phyloP scores from a whole-genome alignment of 1,140 invertebrate species.

The Drosophila punjabiensis region DNA sequence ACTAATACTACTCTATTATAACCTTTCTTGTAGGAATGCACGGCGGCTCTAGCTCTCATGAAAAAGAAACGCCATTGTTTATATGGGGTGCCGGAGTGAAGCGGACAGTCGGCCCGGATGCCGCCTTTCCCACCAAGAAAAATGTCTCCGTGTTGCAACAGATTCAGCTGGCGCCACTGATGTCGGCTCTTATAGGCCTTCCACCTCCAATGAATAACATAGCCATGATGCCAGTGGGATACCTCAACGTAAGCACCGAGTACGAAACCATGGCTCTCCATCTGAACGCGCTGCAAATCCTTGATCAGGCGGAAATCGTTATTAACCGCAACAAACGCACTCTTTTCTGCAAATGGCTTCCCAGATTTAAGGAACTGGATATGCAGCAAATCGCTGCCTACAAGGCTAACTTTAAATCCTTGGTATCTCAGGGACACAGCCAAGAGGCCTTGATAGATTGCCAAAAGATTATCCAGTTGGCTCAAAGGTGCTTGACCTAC shows the following conservation, averaged over 20 bases:
- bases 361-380: slow-evolving; percentile 30
- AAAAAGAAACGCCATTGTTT: slow-evolving; percentile 14
- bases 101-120: neutral
- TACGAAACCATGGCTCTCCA: slow-evolving; percentile 87
- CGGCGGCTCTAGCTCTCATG: slow-evolving; percentile 87
- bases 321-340: slow-evolving; percentile 23
- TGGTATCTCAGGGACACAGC: neutral
- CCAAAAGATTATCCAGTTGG: slow-evolving; percentile 5
- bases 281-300: slow-evolving; percentile 6
- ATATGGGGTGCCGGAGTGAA: slow-evolving; percentile 33
- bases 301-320: slow-evolving; percentile 10
- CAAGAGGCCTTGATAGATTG: slow-evolving; percentile 9
- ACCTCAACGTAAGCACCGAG: slow-evolving; percentile 26
- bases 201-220: slow-evolving; percentile 34
- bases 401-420: neutral
- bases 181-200: slow-evolving; percentile 77
- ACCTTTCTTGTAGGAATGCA: slow-evolving; percentile 88
- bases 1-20: too few relatives aligned
- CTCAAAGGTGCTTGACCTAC: slow-evolving; percentile 89
- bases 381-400: slow-evolving; percentile 15
- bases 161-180: slow-evolving; percentile 27
- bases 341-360: slow-evolving; percentile 49
- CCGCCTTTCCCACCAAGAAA: neutral
- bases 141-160: slow-evolving; percentile 6
- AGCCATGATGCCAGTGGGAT: slow-evolving; percentile 15